Evolutionary conservation across 2,888 invertebrate genomes (phyloP).

Genomic region (Stenodema calcarata): DNA sequence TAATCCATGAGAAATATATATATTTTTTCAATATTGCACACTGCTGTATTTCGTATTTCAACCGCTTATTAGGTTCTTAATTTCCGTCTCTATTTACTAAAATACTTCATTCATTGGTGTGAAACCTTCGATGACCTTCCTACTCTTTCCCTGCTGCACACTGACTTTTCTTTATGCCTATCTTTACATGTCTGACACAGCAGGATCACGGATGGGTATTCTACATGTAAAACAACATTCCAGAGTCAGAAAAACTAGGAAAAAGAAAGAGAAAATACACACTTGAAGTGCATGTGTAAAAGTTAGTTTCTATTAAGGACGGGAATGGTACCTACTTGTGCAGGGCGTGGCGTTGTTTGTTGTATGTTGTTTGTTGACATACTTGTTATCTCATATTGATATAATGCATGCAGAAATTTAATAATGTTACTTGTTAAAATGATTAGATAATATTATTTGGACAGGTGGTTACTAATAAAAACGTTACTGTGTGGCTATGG

Average conservation of each 20-base stretch:
- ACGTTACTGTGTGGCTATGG: too few relatives aligned
- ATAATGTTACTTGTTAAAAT: background rate
- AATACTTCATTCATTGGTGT: background rate
- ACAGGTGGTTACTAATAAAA: background rate
- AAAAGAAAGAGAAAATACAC: slow-evolving; percentile 41
- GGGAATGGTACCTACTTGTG: background rate
- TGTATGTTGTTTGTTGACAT: background rate
- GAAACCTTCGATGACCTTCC: background rate
- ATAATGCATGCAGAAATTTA: background rate
- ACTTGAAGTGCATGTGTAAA: background rate
- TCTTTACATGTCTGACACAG: slow-evolving; percentile 56
- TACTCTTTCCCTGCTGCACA: background rate
- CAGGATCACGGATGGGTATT: slow-evolving; percentile 57
- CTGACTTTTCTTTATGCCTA: slow-evolving; percentile 40
- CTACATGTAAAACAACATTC: slow-evolving; percentile 55
- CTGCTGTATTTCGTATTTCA: background rate
- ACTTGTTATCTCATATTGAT: background rate
- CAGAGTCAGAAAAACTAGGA: slow-evolving; percentile 31
- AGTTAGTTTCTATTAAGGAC: background rate
- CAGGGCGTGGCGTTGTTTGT: background rate
- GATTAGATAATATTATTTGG: background rate
- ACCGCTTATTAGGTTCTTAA: background rate
- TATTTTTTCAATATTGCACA: too few relatives aligned
- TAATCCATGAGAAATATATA: too few relatives aligned
- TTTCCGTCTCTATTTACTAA: background rate